Evolutionary conservation across 2,113 vertebrate genomes (phyloP).

Genomic region (Myotis lucifugus): DNA sequence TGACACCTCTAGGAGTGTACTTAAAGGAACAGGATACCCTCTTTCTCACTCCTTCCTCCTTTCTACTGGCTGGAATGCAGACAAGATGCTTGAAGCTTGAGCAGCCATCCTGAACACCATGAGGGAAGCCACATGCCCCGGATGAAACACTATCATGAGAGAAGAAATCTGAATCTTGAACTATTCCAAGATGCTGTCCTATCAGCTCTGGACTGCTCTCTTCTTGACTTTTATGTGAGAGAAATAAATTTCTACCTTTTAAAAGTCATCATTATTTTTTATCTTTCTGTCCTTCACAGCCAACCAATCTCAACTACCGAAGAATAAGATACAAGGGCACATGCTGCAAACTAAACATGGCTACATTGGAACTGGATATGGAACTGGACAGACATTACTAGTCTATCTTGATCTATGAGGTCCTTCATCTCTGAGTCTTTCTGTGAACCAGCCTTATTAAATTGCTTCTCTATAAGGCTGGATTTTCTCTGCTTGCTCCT

Average conservation of each 20-base stretch:
- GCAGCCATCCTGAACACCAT: not conserved
- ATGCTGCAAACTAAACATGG: not conserved
- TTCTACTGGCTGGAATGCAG: not conserved
- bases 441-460: not conserved
- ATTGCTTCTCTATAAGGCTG: not conserved
- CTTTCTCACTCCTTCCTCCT: not conserved
- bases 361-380: not conserved
- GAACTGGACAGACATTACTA: not conserved
- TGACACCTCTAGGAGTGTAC: not conserved
- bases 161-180: not conserved
- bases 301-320: not conserved
- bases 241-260: constrained; percentile 13
- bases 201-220: not conserved
- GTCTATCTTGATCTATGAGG: not conserved
- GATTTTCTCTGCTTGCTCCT: not conserved
- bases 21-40: not conserved
- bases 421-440: not conserved
- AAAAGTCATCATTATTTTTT: not conserved
- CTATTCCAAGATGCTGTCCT: not conserved
- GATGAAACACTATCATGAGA: not conserved
- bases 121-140: not conserved
- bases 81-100: not conserved
- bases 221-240: not conserved
- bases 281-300: not conserved
- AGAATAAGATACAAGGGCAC: not conserved